Evolutionary conservation across 2,888 invertebrate genomes (phyloP).

Genomic region (Itoplectis maculator): DNA sequence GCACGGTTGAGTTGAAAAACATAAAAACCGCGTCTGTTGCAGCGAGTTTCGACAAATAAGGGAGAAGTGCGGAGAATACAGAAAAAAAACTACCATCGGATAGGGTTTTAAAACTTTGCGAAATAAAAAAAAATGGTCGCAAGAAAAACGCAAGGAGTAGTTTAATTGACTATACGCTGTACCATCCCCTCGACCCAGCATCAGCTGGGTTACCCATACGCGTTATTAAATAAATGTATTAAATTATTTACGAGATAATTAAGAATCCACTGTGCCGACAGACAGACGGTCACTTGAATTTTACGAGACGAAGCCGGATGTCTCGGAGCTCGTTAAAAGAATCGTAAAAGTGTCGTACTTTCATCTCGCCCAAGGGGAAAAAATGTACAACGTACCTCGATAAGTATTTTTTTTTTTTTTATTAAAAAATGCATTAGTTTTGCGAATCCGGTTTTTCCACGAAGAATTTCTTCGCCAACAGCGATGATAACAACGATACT

Average conservation of each 20-base stretch:
- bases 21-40: not conserved
- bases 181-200: not conserved
- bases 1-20: not conserved
- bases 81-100: too few relatives aligned
- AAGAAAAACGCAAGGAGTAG: not conserved
- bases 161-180: not conserved
- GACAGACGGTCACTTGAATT: not conserved
- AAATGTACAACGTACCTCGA: not conserved
- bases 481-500: not conserved
- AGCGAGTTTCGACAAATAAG: not conserved
- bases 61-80: not conserved
- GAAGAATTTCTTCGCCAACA: not conserved
- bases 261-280: not conserved
- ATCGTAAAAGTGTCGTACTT: slow-evolving; percentile 16
- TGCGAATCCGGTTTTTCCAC: not conserved
- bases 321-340: slow-evolving; percentile 8
- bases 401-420: not conserved
- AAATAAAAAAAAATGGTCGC: too few relatives aligned
- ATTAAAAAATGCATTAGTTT: not conserved
- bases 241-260: not conserved
- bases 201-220: not conserved
- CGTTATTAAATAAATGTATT: not conserved
- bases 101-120: too few relatives aligned
- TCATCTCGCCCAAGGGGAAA: too few relatives aligned
- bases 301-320: not conserved